Conservation (phyloP, 2,797 vertebrate genomes). For the Gambusia yucatana region DNA sequence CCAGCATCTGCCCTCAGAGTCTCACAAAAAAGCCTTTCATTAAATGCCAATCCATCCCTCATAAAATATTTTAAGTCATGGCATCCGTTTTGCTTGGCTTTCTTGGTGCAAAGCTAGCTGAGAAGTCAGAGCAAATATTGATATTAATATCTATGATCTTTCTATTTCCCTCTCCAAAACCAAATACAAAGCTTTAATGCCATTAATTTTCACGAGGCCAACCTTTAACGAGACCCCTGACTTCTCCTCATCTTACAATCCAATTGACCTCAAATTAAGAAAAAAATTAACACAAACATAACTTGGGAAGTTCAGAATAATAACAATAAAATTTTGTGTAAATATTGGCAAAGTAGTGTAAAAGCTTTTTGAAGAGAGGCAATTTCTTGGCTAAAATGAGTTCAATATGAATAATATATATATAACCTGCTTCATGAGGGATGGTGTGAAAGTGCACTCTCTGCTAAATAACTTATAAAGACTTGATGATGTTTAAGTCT, state of each 20-base stretch:
- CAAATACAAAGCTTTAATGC: neutral
- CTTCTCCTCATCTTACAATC: neutral
- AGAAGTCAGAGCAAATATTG: neutral
- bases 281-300: neutral
- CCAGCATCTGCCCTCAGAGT: constrained; percentile 43
- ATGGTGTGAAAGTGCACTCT: neutral
- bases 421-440: neutral
- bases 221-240: neutral
- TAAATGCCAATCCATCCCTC: neutral
- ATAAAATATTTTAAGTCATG: neutral
- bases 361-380: neutral
- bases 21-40: constrained; percentile 41
- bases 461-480: constrained; percentile 25
- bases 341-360: constrained; percentile 5
- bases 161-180: neutral
- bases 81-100: constrained; percentile 1
- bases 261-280: no score
- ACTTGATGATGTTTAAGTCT: constrained; percentile 33
- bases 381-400: neutral
- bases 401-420: neutral
- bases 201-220: neutral
- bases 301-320: neutral
- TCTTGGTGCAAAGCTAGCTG: neutral
- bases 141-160: neutral
- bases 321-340: neutral